Percentiles rank a stretch among this genome's conserved stretches.
Conservation (phyloP, 2,888 invertebrate genomes). For the Eupsilia transversa region DNA sequence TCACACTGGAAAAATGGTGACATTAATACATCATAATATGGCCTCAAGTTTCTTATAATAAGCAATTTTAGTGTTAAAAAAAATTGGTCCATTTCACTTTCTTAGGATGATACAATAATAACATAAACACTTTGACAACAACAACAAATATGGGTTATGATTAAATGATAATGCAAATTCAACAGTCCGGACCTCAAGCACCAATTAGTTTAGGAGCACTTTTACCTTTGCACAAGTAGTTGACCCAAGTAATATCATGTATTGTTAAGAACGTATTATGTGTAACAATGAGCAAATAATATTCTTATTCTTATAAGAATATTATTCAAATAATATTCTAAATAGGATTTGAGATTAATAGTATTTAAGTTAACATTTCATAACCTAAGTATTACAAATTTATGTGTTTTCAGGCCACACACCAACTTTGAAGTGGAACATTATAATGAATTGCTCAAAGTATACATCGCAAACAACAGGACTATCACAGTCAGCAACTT, state of each 20-base stretch:
- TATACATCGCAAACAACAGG: conserved; percentile 91
- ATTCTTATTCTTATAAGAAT: too few species aligned
- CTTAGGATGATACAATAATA: too few species aligned
- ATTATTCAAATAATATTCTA: not conserved
- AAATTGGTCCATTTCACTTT: too few species aligned
- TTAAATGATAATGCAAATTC: not conserved
- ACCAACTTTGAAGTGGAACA: conserved; percentile 85
- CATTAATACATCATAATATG: too few species aligned
- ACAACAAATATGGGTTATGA: not conserved
- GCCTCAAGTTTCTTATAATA: too few species aligned
- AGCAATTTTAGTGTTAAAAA: too few species aligned
- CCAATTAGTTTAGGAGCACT: not conserved
- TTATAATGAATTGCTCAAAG: conserved; percentile 90
- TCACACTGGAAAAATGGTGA: too few species aligned
- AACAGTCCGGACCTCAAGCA: not conserved
- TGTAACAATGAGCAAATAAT: too few species aligned
- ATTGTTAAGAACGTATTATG: not conserved
- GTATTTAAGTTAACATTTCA: not conserved
- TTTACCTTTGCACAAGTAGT: not conserved
- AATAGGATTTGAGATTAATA: not conserved
- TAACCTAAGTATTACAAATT: not conserved
- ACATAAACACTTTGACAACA: too few species aligned
- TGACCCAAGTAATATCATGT: not conserved
- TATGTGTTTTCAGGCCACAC: conserved; percentile 75
- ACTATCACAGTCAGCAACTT: conserved; percentile 85